Percentiles rank a stretch among this genome's conserved stretches.
phyloP scores from a whole-genome alignment of 1,140 invertebrate genomes.

The Aphidius gifuensis region DNA sequence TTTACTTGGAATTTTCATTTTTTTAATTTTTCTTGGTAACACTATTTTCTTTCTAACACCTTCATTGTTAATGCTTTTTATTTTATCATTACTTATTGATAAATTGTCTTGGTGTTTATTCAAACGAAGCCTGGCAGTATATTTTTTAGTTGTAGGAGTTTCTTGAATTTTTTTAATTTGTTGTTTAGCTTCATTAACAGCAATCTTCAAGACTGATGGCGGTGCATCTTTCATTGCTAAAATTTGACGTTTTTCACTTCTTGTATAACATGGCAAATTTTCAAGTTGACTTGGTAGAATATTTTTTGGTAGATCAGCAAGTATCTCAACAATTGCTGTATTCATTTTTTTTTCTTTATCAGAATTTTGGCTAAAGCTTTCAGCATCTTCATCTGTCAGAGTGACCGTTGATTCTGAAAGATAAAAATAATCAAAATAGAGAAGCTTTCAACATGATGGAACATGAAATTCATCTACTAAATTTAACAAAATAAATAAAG shows the following conservation, averaged over 20 bases:
- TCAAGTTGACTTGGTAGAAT: conserved; percentile 19
- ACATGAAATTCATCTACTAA: neutral
- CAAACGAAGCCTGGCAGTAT: too few species aligned
- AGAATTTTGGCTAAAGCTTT: conserved; percentile 1
- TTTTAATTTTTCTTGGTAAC: neutral
- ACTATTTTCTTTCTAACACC: too few species aligned
- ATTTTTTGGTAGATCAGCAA: conserved; percentile 23
- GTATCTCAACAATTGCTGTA: conserved; percentile 22
- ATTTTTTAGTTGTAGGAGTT: too few species aligned
- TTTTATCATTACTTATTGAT: too few species aligned
- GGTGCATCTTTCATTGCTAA: conserved; percentile 17
- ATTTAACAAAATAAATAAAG: neutral
- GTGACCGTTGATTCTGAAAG: conserved; percentile 7
- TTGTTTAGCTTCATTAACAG: conserved; percentile 15
- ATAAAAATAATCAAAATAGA: conserved; percentile 1
- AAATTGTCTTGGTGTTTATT: too few species aligned
- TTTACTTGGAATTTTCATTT: neutral
- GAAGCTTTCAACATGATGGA: neutral
- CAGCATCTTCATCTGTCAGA: neutral
- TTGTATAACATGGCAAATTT: conserved; percentile 18
- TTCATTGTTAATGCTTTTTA: too few species aligned
- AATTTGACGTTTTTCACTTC: conserved; percentile 16
- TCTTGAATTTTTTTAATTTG: conserved; percentile 3
- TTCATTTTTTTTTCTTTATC: conserved; percentile 18
- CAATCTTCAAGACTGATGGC: conserved; percentile 16